Evolutionary conservation across 1,140 invertebrate species (phyloP), one percentile per base, ranked within the genome.

Genomic region (Ptiloglossa arizonensis): DNA sequence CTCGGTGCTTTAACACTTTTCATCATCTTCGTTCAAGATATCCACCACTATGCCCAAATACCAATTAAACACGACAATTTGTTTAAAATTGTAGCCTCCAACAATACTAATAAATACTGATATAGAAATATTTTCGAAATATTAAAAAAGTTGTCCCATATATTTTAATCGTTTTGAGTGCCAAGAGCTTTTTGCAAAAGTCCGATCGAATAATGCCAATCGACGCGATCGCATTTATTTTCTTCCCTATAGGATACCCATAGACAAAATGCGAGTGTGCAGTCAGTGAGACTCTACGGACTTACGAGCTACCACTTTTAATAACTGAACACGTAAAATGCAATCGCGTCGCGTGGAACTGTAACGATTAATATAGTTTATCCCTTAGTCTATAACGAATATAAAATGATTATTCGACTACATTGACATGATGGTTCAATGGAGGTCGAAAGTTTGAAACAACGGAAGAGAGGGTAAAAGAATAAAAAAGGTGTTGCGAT

Each of bases 381-480:
- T 41, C 15, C 38, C 22, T 60, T 62, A 72, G 27, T 44, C 8
- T 60, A 59, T 17, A 71, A 71, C 6, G 57, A 72, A 29, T 62
- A 29, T 67, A 75, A 71, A 50, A 68, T 62, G 50, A 44, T 57
- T 52, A 48, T 77, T 66, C 54, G 19, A 67, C 15, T 67, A 54
- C 35, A 60, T 75, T 68, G 50, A 83, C 69, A 50, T 70, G 52
- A 67, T 60, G 46, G 48, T 68, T 46, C 59, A 74, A 71, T 57
- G 29, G 6, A 82, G 70, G 48, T 82, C 62, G 64, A 63, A 56
- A 83, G 66, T 69, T 68, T 72, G 71, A 75, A 66, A 76, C 81
- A 71, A 84, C 81, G 81, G 81, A 83, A 66, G 66, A 83, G 54
- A 74, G 81, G 77, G 71, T 56, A 70, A 84, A 71, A 64, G 69